A percentile compares a stretch with the other conserved stretches of the same genome.
phyloP scores from a whole-genome alignment of 2,797 vertebrate genomes.

The Chelon labrosus region DNA sequence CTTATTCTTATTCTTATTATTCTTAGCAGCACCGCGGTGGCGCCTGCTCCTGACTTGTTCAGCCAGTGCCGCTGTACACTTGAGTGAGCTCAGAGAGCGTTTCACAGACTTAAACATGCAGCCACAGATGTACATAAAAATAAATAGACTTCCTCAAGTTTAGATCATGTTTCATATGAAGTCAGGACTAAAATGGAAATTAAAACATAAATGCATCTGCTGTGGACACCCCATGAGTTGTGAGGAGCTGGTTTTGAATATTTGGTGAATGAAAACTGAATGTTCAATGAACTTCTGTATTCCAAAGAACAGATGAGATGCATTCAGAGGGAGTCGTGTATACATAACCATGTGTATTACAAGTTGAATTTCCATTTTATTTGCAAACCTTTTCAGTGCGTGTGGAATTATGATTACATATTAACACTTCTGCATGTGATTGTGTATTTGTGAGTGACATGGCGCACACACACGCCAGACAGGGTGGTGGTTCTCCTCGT shows the following conservation, averaged over 20 bases:
- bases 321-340: not conserved
- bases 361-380: too few species aligned
- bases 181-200: not conserved
- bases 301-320: not conserved
- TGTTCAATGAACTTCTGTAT: too few species aligned
- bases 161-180: not conserved
- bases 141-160: not conserved
- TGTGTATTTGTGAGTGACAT: conserved; percentile 17
- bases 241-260: conserved; percentile 14
- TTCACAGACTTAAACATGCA: not conserved
- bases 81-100: not conserved
- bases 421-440: conserved; percentile 29
- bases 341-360: not conserved
- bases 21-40: not conserved
- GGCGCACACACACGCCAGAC: conserved; percentile 22
- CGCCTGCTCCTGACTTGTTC: not conserved
- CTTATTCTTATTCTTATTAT: too few species aligned
- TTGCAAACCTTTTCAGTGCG: not conserved
- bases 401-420: conserved; percentile 17
- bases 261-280: conserved; percentile 33
- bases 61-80: not conserved
- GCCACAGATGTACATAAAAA: not conserved
- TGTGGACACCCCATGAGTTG: not conserved
- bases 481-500: conserved; percentile 68
- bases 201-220: not conserved